Percentiles rank a stretch among this genome's conserved stretches.
Conservation (phyloP, 2,888 invertebrate species). For the Cyclophora punctaria region DNA sequence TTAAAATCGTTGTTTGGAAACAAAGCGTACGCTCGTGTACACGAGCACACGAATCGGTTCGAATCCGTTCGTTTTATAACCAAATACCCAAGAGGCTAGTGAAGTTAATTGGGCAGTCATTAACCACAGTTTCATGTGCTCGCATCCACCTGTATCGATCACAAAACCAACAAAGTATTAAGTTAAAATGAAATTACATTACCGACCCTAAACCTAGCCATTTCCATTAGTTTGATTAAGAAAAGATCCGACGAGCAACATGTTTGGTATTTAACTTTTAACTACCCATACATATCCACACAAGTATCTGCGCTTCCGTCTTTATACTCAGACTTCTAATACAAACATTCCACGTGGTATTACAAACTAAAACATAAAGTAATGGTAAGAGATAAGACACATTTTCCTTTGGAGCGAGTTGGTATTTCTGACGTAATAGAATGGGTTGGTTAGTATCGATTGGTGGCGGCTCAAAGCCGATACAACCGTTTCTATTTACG, state of each 20-base stretch:
- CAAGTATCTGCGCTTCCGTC: conserved; percentile 39
- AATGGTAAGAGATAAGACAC: conserved; percentile 9
- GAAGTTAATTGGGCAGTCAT: too few species aligned
- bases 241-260: conserved; percentile 51
- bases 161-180: conserved; percentile 16
- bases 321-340: conserved; percentile 29
- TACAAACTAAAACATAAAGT: conserved; percentile 20
- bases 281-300: conserved; percentile 47
- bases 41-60: too few species aligned
- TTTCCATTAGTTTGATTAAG: conserved; percentile 66
- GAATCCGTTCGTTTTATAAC: too few species aligned
- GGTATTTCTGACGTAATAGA: conserved; percentile 31
- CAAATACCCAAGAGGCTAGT: too few species aligned
- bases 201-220: conserved; percentile 40
- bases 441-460: conserved; percentile 54
- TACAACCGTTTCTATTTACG: conserved; percentile 71
- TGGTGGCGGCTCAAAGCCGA: conserved; percentile 62
- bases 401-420: conserved; percentile 20
- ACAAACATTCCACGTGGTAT: conserved; percentile 26
- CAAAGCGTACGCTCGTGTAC: too few species aligned
- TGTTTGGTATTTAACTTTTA: conserved; percentile 67
- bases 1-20: too few species aligned
- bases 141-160: conserved; percentile 15
- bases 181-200: conserved; percentile 31
- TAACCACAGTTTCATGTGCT: too few species aligned